Evolutionary conservation across 2,888 invertebrate species (phyloP).

Genomic region (Junonia oenone): DNA sequence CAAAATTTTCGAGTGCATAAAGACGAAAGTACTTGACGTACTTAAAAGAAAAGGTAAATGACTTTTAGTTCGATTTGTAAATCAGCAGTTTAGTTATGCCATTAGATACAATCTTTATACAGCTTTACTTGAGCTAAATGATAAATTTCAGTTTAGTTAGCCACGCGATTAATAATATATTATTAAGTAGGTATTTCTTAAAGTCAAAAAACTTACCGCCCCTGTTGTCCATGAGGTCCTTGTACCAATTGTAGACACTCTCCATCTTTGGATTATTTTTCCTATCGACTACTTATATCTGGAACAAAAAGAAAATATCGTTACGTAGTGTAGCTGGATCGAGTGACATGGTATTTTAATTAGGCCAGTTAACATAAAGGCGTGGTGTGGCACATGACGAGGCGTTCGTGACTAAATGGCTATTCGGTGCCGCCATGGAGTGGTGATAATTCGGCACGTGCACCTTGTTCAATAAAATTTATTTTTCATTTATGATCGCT

Average conservation of each 20-base stretch:
- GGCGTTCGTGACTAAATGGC: constrained; percentile 30
- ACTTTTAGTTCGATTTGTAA: no score
- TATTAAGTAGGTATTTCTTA: neutral
- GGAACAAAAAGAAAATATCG: constrained; percentile 49
- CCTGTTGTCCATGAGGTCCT: constrained; percentile 85
- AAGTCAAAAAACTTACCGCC: constrained; percentile 81
- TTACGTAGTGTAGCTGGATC: constrained; percentile 9
- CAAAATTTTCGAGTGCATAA: no score
- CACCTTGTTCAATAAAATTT: constrained; percentile 14
- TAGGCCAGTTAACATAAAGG: constrained; percentile 29
- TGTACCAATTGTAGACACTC: constrained; percentile 81
- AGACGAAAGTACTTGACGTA: no score
- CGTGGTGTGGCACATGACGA: constrained; percentile 26
- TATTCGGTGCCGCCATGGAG: constrained; percentile 31
- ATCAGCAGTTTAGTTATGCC: neutral
- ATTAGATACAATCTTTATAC: neutral
- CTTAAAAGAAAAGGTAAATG: no score
- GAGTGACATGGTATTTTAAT: constrained; percentile 22
- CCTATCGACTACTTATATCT: constrained; percentile 61
- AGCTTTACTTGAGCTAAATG: neutral
- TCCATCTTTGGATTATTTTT: constrained; percentile 76
- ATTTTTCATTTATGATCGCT: neutral
- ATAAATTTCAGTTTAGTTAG: neutral
- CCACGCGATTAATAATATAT: neutral
- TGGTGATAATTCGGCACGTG: constrained; percentile 23